Base-by-base conservation (phyloP, 1,140 invertebrate species). In the Centruroides vittatus region DNA sequence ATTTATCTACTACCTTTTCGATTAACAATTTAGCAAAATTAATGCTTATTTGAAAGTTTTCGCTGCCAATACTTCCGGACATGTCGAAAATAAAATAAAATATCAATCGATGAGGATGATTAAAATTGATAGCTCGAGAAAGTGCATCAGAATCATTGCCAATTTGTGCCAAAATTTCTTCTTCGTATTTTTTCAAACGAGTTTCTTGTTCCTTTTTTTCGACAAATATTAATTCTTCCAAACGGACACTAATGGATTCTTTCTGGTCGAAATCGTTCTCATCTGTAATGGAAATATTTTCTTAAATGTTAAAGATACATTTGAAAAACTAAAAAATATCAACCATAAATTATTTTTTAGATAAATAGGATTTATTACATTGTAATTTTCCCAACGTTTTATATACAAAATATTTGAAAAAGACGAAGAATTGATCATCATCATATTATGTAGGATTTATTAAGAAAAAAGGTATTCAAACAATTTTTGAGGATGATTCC, bases 71-170 rank as follows among this genome's bases (percentile, higher is more conserved):
- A 47, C 62, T 63, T 7, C 62, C 62, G 6, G 62, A 63, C 11
- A 50, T 55, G 23, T 63, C 58, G 11, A 63, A 63, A 3, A 48
- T 23, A 47, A 63, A 63, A 48, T 63, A 63, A 8, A 63, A 48
- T 36, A 63, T 55, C 3, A 52, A 9, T 23, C 62, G 58, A 35
- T 50, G 49, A 5, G 49, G 57, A 35, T 49, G 57, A 36, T 55
- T 62, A 7, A 62, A 47, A 34, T 62, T 57, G 13, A 62, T 3
- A 35, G 52, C 52, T 6, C 41, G 41, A 41, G 41, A 41, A 8
- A 41, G 41, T 5, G 5, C 8, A 8, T 41, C 41, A 41, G 41
- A 41, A 41, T 41, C 8, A 8, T 41, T 41, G 41, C 5, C 41
- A 41, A 2, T 41, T 41, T 41, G 5, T 8, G 5, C 41, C 41